Conservation (phyloP, 2,113 vertebrate species). For the Sturnus vulgaris region DNA sequence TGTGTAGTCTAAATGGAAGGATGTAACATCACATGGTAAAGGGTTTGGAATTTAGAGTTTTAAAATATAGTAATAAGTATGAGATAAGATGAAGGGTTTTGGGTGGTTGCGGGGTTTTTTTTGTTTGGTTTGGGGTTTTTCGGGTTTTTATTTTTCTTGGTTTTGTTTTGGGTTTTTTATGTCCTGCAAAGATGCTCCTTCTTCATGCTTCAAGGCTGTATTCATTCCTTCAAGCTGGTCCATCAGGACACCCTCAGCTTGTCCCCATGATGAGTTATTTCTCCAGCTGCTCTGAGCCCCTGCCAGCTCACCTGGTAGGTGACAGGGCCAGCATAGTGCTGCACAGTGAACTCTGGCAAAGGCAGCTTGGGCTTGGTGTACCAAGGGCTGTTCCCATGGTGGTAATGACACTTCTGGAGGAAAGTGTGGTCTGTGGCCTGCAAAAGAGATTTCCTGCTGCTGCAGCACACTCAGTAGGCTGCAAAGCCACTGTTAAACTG, state of each 20-base stretch:
- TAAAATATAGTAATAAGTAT: too few species aligned
- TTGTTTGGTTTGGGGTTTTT: too few species aligned
- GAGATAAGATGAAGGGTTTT: too few species aligned
- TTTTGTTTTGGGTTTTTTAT: too few species aligned
- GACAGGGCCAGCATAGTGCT: conserved; percentile 87
- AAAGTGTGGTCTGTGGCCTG: conserved; percentile 95
- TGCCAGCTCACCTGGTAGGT: conserved; percentile 84
- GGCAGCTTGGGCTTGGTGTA: conserved; percentile 88
- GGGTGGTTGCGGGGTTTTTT: too few species aligned
- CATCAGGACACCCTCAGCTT: not conserved
- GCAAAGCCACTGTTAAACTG: not conserved
- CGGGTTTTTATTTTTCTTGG: too few species aligned
- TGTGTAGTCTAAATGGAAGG: too few species aligned
- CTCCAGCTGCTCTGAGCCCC: not conserved
- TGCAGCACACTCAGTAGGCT: not conserved
- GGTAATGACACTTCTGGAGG: conserved; percentile 94
- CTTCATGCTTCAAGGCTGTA: too few species aligned
- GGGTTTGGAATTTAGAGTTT: too few species aligned
- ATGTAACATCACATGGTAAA: too few species aligned
- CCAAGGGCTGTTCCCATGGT: conserved; percentile 79
- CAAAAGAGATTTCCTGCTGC: not conserved
- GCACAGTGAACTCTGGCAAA: conserved; percentile 87
- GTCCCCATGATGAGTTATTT: not conserved
- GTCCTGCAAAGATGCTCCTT: too few species aligned
- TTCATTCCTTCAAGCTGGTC: not conserved